Percentiles rank a stretch among this genome's conserved stretches.
Conservation (phyloP, 2,797 vertebrate genomes). For the Phoxinus dragarum region DNA sequence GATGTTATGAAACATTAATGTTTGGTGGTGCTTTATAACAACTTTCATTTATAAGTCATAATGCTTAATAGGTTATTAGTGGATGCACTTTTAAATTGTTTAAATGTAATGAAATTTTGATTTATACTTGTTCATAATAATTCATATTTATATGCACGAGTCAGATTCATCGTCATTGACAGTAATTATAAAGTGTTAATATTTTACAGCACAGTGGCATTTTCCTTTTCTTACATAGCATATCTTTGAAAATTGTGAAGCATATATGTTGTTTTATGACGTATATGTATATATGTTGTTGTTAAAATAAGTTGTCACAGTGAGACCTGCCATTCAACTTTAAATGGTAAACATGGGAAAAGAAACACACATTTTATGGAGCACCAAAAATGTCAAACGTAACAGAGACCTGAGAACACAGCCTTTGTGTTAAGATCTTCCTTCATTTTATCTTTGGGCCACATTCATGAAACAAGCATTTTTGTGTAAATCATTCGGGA, state of each 20-base stretch:
- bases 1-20: constrained; percentile 10
- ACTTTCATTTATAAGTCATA: not conserved
- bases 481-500: not conserved
- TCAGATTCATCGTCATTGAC: not conserved
- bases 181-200: not conserved
- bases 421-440: too few relatives aligned
- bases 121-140: not conserved
- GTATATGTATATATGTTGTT: not conserved
- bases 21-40: not conserved
- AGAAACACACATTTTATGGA: too few relatives aligned
- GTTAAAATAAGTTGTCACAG: not conserved
- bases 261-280: not conserved
- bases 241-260: not conserved
- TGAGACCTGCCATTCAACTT: not conserved
- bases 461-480: not conserved
- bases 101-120: not conserved
- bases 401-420: too few relatives aligned
- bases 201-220: not conserved
- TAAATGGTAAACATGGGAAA: too few relatives aligned
- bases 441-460: too few relatives aligned
- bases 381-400: too few relatives aligned
- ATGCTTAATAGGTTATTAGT: not conserved
- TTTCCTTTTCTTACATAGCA: not conserved
- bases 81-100: not conserved
- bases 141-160: not conserved